phyloP scores from a whole-genome alignment of 2,888 invertebrate genomes.

The Drosophila rellima region DNA sequence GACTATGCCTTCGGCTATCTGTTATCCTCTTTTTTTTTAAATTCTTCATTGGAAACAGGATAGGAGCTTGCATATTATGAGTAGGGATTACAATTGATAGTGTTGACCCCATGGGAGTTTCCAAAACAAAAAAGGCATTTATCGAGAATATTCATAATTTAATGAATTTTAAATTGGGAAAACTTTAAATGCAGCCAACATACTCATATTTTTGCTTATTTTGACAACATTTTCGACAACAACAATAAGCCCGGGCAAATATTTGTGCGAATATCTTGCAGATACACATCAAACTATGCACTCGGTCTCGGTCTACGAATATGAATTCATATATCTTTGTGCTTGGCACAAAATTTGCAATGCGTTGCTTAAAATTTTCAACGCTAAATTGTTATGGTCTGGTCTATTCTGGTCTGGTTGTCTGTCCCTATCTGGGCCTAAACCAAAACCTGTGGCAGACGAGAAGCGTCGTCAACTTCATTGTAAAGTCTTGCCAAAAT shows the following conservation, averaged over 20 bases:
- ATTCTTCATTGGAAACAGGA: background rate
- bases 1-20: no score
- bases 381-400: constrained; percentile 75
- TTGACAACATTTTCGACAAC: constrained; percentile 41
- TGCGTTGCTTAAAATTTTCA: constrained; percentile 75
- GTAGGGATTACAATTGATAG: constrained; percentile 9
- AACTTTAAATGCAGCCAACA: constrained; percentile 35
- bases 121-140: constrained; percentile 5
- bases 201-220: constrained; percentile 54
- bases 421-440: constrained; percentile 9
- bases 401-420: constrained; percentile 6
- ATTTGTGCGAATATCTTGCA: constrained; percentile 75
- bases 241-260: constrained; percentile 52
- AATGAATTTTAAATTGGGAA: constrained; percentile 32
- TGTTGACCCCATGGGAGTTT: background rate
- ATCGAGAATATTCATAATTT: constrained; percentile 23
- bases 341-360: constrained; percentile 58
- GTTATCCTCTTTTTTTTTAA: background rate
- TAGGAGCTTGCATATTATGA: constrained; percentile 3
- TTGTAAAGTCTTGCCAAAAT: constrained; percentile 73
- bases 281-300: constrained; percentile 53
- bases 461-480: constrained; percentile 55
- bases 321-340: constrained; percentile 9
- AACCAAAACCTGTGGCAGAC: constrained; percentile 14
- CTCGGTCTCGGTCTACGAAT: background rate